These are phyloP conservation scores for Muricea muricata DNA, from an alignment of 92 coral and sea anemone species.

Conservation along the genomic window DNA sequence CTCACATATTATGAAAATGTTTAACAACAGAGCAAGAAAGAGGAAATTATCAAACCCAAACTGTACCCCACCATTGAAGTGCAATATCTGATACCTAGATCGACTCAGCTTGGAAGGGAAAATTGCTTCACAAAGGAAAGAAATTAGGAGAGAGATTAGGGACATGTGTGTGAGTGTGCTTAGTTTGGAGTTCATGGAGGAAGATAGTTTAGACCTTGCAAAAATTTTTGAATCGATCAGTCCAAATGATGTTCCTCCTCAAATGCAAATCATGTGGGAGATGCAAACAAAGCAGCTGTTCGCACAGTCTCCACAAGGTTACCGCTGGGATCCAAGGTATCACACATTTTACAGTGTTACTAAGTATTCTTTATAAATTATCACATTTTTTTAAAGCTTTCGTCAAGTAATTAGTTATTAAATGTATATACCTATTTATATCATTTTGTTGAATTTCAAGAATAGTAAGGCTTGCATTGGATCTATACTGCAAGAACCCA, in stretches of 20 bases:
- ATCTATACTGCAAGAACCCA: slow-evolving; percentile 1
- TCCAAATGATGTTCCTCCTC: background rate
- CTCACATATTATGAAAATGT: background rate
- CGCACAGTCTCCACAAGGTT: background rate
- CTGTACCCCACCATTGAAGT: background rate
- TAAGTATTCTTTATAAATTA: too few species aligned
- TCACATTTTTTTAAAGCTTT: background rate
- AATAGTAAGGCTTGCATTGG: too few species aligned
- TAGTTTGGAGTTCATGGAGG: background rate
- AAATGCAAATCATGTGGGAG: background rate
- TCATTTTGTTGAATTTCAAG: background rate
- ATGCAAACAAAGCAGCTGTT: background rate
- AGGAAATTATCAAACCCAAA: background rate
- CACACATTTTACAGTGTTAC: background rate
- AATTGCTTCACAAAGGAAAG: background rate
- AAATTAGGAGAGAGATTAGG: background rate
- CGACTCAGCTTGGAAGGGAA: background rate
- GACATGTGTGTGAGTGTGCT: background rate
- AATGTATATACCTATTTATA: too few species aligned
- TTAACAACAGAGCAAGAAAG: background rate
- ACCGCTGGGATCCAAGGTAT: slow-evolving; percentile 16
- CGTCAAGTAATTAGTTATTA: background rate
- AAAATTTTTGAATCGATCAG: background rate
- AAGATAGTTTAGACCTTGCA: background rate
- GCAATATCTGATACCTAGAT: background rate